Percentiles rank a stretch among this genome's conserved stretches.
Evolutionary conservation across 2,888 invertebrate species (phyloP).

Genomic region (Sialis lutaria): DNA sequence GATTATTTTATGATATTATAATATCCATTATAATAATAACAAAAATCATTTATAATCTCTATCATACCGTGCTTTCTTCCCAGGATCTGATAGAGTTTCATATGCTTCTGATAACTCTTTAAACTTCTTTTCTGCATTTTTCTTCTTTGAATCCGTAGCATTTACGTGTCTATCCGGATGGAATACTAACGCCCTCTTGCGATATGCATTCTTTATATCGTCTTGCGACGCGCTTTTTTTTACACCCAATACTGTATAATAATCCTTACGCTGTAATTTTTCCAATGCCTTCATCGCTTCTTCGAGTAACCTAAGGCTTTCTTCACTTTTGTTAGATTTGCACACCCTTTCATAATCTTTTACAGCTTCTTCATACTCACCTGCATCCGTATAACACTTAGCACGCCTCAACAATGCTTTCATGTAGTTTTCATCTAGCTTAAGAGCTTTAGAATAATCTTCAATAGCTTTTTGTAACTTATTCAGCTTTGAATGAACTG

Average conservation of each 20-base stretch:
- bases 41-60: conserved; percentile 22
- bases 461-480: conserved; percentile 60
- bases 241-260: conserved; percentile 86
- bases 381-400: conserved; percentile 65
- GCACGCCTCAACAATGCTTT: conserved; percentile 81
- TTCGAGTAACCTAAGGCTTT: conserved; percentile 61
- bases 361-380: conserved; percentile 77
- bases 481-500: conserved; percentile 63
- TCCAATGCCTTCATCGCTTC: conserved; percentile 82
- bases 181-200: conserved; percentile 74
- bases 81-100: conserved; percentile 74
- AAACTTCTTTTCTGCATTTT: conserved; percentile 84
- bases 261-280: conserved; percentile 86
- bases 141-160: conserved; percentile 67
- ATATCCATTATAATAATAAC: neutral
- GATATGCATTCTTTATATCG: conserved; percentile 90
- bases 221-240: conserved; percentile 68
- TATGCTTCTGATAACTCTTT: conserved; percentile 96
- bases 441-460: conserved; percentile 73
- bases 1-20: too few relatives aligned
- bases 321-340: conserved; percentile 66
- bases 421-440: conserved; percentile 68
- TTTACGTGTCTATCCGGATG: conserved; percentile 91
- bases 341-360: conserved; percentile 75
- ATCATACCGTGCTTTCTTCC: conserved; percentile 80